Conservation (phyloP, 2,113 vertebrate species). For the Misgurnus mizolepis region DNA sequence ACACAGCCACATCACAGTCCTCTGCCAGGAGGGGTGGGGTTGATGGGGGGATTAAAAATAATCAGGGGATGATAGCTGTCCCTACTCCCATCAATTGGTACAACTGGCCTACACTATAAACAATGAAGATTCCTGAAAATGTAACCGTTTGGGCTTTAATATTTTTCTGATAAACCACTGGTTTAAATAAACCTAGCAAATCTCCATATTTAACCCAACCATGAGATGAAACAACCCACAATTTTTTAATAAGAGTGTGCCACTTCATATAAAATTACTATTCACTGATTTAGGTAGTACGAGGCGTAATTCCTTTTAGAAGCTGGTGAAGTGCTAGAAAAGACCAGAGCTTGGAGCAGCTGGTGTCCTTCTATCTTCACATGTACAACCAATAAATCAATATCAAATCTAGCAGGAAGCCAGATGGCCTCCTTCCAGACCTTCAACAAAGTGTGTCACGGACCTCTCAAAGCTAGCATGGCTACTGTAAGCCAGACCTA, state of each 20-base stretch:
- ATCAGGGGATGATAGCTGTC: constrained; percentile 59
- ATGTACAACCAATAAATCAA: constrained; percentile 80
- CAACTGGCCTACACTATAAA: constrained; percentile 52
- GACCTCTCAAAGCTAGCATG: constrained; percentile 65
- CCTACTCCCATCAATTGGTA: constrained; percentile 58
- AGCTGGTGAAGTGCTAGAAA: constrained; percentile 35
- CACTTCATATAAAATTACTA: too few relatives aligned
- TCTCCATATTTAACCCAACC: too few relatives aligned
- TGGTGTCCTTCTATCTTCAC: constrained; percentile 71
- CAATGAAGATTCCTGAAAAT: neutral
- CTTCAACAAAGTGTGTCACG: constrained; percentile 58
- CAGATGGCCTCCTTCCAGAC: constrained; percentile 73
- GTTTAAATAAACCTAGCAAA: too few relatives aligned
- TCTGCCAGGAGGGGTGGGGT: constrained; percentile 65
- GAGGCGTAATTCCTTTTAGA: constrained; percentile 58
- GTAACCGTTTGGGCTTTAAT: neutral
- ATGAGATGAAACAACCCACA: too few relatives aligned
- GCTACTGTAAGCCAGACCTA: constrained; percentile 74
- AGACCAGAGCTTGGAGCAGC: constrained; percentile 65
- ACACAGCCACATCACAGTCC: constrained; percentile 73
- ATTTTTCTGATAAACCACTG: constrained; percentile 4
- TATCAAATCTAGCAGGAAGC: constrained; percentile 78
- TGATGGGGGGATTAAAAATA: constrained; percentile 49
- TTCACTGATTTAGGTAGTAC: too few relatives aligned
- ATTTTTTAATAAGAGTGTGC: too few relatives aligned